A percentile compares a stretch with the other conserved stretches of the same genome.
These are phyloP conservation scores for Tipula vernalis DNA, from an alignment of 2,888 invertebrate species.

Conservation along the genomic window DNA sequence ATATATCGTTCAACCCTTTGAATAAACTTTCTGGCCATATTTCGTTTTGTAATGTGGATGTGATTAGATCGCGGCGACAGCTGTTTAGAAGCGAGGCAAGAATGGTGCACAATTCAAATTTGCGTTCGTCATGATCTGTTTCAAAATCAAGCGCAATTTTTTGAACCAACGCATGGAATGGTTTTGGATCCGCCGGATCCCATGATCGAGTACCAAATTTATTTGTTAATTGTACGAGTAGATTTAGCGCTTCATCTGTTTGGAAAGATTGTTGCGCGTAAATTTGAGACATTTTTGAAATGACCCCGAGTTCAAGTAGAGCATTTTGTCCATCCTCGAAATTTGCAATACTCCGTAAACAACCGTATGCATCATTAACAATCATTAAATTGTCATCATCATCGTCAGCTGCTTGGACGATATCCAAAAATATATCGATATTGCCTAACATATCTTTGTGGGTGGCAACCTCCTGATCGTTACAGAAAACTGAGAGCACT, in stretches of 20 bases:
- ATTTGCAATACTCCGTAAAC: constrained; percentile 67
- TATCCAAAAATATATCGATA: constrained; percentile 70
- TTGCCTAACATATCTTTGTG: constrained; percentile 74
- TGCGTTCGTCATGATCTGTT: constrained; percentile 75
- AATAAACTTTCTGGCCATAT: constrained; percentile 73
- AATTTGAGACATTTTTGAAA: constrained; percentile 71
- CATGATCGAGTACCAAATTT: constrained; percentile 61
- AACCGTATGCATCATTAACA: constrained; percentile 75
- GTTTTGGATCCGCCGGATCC: constrained; percentile 59
- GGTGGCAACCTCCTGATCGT: constrained; percentile 63
- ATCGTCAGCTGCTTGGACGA: constrained; percentile 72
- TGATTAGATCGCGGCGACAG: constrained; percentile 53
- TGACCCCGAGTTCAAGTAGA: constrained; percentile 62
- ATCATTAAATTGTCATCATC: constrained; percentile 78
- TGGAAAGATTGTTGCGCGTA: constrained; percentile 81
- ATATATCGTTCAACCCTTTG: constrained; percentile 69
- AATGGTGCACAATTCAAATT: constrained; percentile 78
- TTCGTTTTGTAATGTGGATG: constrained; percentile 52
- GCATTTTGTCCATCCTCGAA: constrained; percentile 68
- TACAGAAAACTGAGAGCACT: constrained; percentile 75
- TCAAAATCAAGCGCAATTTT: constrained; percentile 79
- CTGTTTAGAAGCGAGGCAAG: constrained; percentile 61
- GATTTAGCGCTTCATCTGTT: constrained; percentile 75
- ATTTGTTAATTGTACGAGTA: constrained; percentile 61
- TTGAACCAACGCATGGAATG: constrained; percentile 69